phyloP scores from a whole-genome alignment of 2,797 vertebrate genomes.

The Tadarida brasiliensis region DNA sequence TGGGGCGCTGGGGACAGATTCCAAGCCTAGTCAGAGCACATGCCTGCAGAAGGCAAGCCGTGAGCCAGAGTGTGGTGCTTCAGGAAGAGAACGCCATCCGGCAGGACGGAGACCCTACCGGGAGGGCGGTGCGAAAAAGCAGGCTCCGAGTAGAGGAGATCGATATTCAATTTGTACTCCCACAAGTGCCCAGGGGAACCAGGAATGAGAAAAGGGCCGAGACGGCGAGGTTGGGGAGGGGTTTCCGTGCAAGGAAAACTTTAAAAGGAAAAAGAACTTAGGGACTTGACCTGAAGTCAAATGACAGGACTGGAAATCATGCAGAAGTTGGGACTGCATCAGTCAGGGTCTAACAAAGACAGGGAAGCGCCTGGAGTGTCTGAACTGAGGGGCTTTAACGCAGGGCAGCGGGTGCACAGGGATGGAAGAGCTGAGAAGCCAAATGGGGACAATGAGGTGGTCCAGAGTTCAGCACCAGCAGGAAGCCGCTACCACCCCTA shows the following conservation, averaged over 20 bases:
- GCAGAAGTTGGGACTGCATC: not conserved
- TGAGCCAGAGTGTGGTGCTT: rapidly evolving
- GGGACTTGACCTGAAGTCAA: not conserved
- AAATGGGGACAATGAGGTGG: not conserved
- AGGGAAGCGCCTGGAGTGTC: not conserved
- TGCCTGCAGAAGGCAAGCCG: not conserved
- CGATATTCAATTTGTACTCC: not conserved
- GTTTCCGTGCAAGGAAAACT: rapidly evolving
- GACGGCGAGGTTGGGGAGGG: not conserved
- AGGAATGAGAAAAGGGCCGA: not conserved
- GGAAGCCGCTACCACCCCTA: not conserved
- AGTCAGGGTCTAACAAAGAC: not conserved
- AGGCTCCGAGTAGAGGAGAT: not conserved
- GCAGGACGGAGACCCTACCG: rapidly evolving
- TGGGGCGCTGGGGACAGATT: not conserved
- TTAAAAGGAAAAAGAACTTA: not conserved
- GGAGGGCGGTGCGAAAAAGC: rapidly evolving
- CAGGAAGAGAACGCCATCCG: too few species aligned
- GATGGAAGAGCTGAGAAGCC: not conserved
- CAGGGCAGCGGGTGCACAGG: not conserved
- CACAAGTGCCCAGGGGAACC: not conserved
- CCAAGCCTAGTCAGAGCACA: not conserved
- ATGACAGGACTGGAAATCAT: not conserved
- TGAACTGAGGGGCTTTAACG: not conserved
- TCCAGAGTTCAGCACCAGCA: not conserved